A percentile compares a stretch with the other conserved stretches of the same genome.
These are phyloP conservation scores for Alectoris magna DNA, from an alignment of 2,797 vertebrate genomes.

Conservation along the genomic window DNA sequence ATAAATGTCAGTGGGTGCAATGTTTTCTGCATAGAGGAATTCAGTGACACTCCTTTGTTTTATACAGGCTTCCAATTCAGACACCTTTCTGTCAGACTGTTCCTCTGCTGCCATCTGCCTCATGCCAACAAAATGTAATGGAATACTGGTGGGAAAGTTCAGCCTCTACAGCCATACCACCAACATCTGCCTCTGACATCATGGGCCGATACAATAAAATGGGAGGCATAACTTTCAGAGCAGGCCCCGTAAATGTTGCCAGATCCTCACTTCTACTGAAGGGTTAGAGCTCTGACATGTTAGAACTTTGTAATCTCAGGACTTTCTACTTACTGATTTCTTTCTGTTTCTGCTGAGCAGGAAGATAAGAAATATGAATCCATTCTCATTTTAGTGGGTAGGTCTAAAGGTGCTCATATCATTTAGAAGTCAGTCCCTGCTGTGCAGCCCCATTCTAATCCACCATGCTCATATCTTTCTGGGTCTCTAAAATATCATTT, in stretches of 20 bases:
- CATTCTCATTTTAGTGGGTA: not conserved
- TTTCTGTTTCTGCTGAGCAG: not conserved
- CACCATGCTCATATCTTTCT: not conserved
- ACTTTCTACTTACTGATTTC: not conserved
- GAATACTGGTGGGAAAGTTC: too few relatives aligned
- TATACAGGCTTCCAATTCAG: too few relatives aligned
- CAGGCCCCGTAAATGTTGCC: not conserved
- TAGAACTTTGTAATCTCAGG: not conserved
- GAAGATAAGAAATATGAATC: not conserved
- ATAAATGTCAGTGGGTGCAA: too few relatives aligned
- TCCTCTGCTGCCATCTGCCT: too few relatives aligned
- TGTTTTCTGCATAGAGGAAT: too few relatives aligned
- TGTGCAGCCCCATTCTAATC: not conserved
- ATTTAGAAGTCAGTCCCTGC: not conserved
- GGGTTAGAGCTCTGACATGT: not conserved
- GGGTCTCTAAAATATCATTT: not conserved
- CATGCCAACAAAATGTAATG: too few relatives aligned
- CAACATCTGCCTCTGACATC: too few relatives aligned
- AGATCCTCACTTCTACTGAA: not conserved
- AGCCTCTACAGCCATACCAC: too few relatives aligned
- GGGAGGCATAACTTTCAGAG: too few relatives aligned
- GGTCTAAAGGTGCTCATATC: not conserved
- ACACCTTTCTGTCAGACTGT: too few relatives aligned
- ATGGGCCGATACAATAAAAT: too few relatives aligned
- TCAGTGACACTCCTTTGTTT: too few relatives aligned